A percentile compares a stretch with the other conserved stretches of the same genome.
Conservation (phyloP, 2,888 invertebrate genomes). For the Netelia melanura region DNA sequence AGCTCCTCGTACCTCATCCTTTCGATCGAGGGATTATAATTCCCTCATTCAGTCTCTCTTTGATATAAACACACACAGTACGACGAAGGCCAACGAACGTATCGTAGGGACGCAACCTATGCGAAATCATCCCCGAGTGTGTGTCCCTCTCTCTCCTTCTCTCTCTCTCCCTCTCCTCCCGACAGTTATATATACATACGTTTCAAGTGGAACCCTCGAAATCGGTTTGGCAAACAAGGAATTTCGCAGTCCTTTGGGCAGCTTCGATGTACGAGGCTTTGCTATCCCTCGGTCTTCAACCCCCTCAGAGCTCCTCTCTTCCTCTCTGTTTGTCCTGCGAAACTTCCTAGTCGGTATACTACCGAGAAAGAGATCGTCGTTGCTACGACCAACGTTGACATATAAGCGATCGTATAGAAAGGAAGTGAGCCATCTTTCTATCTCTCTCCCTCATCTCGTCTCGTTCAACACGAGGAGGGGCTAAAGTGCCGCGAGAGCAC, state of each 20-base stretch:
- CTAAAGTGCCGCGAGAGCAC: conserved; percentile 57
- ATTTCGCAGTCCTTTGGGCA: conserved; percentile 57
- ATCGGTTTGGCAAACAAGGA: conserved; percentile 67
- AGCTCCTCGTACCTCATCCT: not conserved
- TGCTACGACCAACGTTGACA: not conserved
- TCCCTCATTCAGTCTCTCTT: not conserved
- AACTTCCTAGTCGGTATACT: conserved; percentile 50
- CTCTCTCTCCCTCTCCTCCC: conserved; percentile 7
- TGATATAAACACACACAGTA: not conserved
- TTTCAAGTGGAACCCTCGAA: conserved; percentile 52
- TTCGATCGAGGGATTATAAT: not conserved
- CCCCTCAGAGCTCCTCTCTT: conserved; percentile 13
- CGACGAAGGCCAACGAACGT: too few relatives aligned
- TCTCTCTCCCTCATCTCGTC: not conserved
- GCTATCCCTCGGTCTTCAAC: conserved; percentile 1
- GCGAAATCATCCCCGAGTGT: not conserved
- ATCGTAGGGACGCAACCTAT: too few relatives aligned
- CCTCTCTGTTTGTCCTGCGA: conserved; percentile 56
- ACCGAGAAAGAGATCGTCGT: conserved; percentile 19
- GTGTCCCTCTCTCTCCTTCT: conserved; percentile 2
- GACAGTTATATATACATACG: conserved; percentile 48
- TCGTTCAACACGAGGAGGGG: conserved; percentile 19
- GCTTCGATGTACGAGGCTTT: conserved; percentile 31
- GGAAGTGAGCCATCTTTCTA: not conserved
- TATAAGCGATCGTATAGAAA: not conserved